Evolutionary conservation across 2,797 vertebrate species (phyloP).

Genomic region (Pseudotriccus pelzelni): DNA sequence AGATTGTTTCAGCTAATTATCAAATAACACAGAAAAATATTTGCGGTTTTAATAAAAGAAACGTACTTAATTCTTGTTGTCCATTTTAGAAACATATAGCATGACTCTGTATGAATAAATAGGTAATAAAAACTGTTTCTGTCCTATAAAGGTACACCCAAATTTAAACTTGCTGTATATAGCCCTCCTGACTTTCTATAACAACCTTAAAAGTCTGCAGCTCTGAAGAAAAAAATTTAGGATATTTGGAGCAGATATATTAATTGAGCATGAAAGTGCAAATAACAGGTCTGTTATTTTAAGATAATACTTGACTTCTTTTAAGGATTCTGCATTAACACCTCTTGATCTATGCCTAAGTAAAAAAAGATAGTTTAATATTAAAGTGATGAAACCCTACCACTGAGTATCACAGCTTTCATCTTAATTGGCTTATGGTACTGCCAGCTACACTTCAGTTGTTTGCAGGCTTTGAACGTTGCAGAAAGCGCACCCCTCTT

Average conservation of each 20-base stretch:
- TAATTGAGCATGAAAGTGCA: slow-evolving; percentile 79
- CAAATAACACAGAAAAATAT: slow-evolving; percentile 29
- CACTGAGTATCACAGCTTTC: slow-evolving; percentile 67
- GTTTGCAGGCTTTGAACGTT: slow-evolving; percentile 66
- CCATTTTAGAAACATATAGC: neutral
- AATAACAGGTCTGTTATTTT: slow-evolving; percentile 72
- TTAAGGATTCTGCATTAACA: slow-evolving; percentile 74
- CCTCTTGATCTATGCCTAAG: slow-evolving; percentile 72
- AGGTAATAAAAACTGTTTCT: neutral
- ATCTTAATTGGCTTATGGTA: slow-evolving; percentile 75
- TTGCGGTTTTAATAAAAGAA: neutral
- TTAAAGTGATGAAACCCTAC: slow-evolving; percentile 68
- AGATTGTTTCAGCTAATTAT: slow-evolving; percentile 39
- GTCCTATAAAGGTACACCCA: neutral
- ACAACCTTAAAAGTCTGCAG: neutral
- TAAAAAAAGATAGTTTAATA: slow-evolving; percentile 70
- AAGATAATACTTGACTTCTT: slow-evolving; percentile 70
- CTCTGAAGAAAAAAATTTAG: slow-evolving; percentile 6
- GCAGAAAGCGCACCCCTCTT: slow-evolving; percentile 24
- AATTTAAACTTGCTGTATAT: neutral
- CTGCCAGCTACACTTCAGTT: slow-evolving; percentile 65
- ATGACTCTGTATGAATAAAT: neutral
- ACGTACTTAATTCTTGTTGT: neutral
- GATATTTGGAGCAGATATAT: slow-evolving; percentile 30
- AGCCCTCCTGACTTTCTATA: neutral